phyloP scores from a whole-genome alignment of 2,113 vertebrate species.

The Nerophis lumbriciformis region DNA sequence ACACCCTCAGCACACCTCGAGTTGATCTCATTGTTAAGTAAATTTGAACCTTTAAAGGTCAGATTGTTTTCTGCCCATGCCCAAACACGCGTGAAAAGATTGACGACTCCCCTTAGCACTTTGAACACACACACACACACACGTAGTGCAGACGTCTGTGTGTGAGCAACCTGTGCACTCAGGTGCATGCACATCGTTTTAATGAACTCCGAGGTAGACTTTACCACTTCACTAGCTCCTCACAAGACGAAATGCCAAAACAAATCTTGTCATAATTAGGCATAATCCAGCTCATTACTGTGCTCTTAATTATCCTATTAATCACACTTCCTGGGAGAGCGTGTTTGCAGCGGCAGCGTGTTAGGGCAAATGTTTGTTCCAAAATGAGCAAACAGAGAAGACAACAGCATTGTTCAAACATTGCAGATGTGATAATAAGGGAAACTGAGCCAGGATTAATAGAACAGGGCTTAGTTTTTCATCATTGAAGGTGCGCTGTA shows the following conservation, averaged over 20 bases:
- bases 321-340: constrained; percentile 95
- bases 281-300: constrained; percentile 97
- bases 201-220: constrained; percentile 93
- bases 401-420: constrained; percentile 91
- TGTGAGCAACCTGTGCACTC: constrained; percentile 73
- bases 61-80: too few species aligned
- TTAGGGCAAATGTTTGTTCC: constrained; percentile 96
- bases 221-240: constrained; percentile 86
- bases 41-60: too few species aligned
- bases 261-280: constrained; percentile 99
- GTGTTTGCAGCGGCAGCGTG: constrained; percentile 78
- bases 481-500: too few species aligned
- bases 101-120: too few species aligned
- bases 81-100: too few species aligned
- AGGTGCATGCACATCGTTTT: constrained; percentile 83
- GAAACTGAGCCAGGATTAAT: constrained; percentile 72
- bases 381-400: constrained; percentile 96
- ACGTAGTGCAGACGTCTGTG: neutral
- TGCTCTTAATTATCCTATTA: constrained; percentile 99
- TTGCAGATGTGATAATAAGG: constrained; percentile 75
- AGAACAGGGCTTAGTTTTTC: constrained; percentile 46
- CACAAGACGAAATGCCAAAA: constrained; percentile 92
- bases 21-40: too few species aligned
- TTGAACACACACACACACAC: too few species aligned
- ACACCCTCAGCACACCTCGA: too few species aligned